Conservation (phyloP, 2,888 invertebrate genomes). For the Cosmorhoe ocellata region DNA sequence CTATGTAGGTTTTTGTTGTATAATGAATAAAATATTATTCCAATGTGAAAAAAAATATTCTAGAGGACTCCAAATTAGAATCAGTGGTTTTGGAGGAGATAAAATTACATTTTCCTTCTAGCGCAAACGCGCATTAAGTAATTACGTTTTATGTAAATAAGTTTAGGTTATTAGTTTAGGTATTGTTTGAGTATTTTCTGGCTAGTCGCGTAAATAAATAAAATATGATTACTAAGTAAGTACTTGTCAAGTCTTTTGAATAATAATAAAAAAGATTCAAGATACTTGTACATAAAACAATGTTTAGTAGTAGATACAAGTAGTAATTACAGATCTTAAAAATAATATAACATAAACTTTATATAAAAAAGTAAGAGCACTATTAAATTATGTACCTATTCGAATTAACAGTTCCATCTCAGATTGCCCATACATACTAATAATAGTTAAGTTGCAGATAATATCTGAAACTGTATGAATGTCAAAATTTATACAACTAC, state of each 20-base stretch:
- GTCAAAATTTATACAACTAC: too few relatives aligned
- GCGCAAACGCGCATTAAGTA: too few relatives aligned
- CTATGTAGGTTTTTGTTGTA: too few relatives aligned
- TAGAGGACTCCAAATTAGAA: too few relatives aligned
- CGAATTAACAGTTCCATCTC: slow-evolving; percentile 4
- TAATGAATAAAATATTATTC: too few relatives aligned
- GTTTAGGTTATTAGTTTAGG: too few relatives aligned
- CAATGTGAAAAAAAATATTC: too few relatives aligned
- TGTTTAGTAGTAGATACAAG: slow-evolving; percentile 7
- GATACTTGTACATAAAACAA: slow-evolving; percentile 7
- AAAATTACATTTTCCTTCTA: too few relatives aligned
- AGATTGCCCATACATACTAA: slow-evolving; percentile 7
- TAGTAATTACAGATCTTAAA: slow-evolving; percentile 6
- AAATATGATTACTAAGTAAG: slow-evolving; percentile 32
- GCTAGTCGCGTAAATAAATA: too few relatives aligned
- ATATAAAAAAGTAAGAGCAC: slow-evolving; percentile 44
- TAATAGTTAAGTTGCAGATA: not conserved
- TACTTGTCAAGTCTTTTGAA: slow-evolving; percentile 29
- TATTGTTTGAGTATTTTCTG: too few relatives aligned
- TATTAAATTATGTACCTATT: slow-evolving; percentile 12
- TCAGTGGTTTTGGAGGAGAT: too few relatives aligned
- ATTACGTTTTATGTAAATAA: too few relatives aligned
- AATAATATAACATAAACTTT: slow-evolving; percentile 56
- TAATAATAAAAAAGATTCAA: slow-evolving; percentile 9
- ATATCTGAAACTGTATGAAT: not conserved